A percentile compares a stretch with the other conserved stretches of the same genome.
Conservation (phyloP, 2,888 invertebrate species). For the Tholera decimalis region DNA sequence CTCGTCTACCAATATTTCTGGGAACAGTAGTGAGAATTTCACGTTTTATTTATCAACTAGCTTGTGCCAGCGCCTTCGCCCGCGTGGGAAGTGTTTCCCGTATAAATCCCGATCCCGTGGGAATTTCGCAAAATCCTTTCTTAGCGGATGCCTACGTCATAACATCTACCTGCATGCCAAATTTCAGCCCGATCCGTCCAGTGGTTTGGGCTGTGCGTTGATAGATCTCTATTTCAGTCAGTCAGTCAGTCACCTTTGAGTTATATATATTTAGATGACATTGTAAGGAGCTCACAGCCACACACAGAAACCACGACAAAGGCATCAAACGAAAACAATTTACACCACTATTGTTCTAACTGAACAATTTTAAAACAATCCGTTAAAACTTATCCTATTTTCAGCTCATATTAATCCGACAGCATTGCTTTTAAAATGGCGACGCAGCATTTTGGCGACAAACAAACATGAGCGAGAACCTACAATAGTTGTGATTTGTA, state of each 20-base stretch:
- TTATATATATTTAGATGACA: no score
- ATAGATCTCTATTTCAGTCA: no score
- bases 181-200: no score
- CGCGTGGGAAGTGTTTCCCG: no score
- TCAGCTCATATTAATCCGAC: conserved; percentile 30
- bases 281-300: conserved; percentile 5
- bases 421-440: conserved; percentile 56
- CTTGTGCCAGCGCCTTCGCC: no score
- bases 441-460: conserved; percentile 61
- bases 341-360: conserved; percentile 27
- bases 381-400: conserved; percentile 48
- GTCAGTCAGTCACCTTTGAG: no score
- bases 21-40: background rate
- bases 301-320: conserved; percentile 35
- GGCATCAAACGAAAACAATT: conserved; percentile 38
- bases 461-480: conserved; percentile 68
- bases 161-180: no score
- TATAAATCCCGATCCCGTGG: no score
- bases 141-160: no score
- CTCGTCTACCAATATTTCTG: background rate
- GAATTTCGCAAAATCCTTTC: no score
- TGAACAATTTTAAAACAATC: conserved; percentile 45
- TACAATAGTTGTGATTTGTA: conserved; percentile 76
- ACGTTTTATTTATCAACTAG: conserved; percentile 1
- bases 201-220: no score